Evolutionary conservation across 1,140 invertebrate genomes (phyloP).

Genomic region (Drosophila chauvacae): DNA sequence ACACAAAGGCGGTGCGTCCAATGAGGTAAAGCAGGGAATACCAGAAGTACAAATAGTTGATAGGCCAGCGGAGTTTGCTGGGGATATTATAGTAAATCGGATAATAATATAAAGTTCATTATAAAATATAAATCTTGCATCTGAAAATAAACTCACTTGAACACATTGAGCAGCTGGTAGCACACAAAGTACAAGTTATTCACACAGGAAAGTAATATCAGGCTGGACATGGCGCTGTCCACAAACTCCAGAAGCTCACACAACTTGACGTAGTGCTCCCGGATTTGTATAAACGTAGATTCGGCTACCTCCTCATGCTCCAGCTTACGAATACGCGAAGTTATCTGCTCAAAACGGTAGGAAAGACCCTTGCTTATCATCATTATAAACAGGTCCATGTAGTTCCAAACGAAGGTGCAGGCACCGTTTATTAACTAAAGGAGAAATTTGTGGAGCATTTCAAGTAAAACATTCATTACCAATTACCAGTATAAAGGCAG

Average conservation of each 20-base stretch:
- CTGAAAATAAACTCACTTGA: constrained; percentile 86
- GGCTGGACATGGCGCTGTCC: constrained; percentile 86
- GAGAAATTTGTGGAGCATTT: background rate
- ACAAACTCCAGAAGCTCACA: constrained; percentile 86
- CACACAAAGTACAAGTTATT: constrained; percentile 91
- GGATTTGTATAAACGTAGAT: constrained; percentile 86
- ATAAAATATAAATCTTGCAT: background rate
- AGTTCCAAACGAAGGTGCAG: constrained; percentile 89
- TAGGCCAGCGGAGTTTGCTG: constrained; percentile 80
- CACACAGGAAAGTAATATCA: constrained; percentile 88
- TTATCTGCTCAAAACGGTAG: constrained; percentile 87
- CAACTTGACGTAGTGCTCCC: constrained; percentile 87
- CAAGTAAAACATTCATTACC: background rate
- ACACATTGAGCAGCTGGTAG: constrained; percentile 89
- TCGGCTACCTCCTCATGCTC: constrained; percentile 85
- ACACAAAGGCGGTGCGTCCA: constrained; percentile 86
- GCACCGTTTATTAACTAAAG: constrained; percentile 61
- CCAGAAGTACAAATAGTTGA: constrained; percentile 87
- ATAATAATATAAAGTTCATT: too few relatives aligned
- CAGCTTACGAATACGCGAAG: constrained; percentile 78
- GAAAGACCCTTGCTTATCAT: constrained; percentile 86
- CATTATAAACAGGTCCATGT: constrained; percentile 88
- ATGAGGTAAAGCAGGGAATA: constrained; percentile 87
- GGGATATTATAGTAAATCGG: background rate
- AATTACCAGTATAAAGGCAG: constrained; percentile 57